Evolutionary conservation across 2,797 vertebrate species (phyloP), one percentile per base, ranked within the genome.

Genomic region (Cirrhinus mrigala): DNA sequence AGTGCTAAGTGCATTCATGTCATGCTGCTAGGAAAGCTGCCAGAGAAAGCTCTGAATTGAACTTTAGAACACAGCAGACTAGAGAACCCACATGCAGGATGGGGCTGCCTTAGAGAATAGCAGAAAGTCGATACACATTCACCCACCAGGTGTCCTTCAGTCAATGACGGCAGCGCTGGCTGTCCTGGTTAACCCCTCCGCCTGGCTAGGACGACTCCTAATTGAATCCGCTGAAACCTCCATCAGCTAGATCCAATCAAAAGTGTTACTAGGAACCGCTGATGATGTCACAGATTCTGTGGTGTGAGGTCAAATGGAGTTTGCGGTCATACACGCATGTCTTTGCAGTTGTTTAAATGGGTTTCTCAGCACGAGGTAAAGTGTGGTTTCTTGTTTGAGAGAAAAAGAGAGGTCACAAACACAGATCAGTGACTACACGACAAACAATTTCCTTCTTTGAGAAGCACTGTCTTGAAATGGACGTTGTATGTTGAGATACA

Each of bases 21-120:
- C 44, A 70, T 16, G 33, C 29, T 56, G 70, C 76, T 64, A 24
- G 44, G 62, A 62, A 62, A 71, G 60, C 46, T 82, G 76, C 54
- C 79, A 83, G 60, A 86, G 29, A 77, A 54, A 27, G 40, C 33
- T 70, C 33, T 37, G 44, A 76, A 87, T 74, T 62, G 46, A 44
- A 75, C 75, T 77, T 56, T 12, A 62, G 68, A 68, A 37, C 50
- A 82, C 24, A 56, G 56, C 37, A 62, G 48, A 48, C 68, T 54
- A 79, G 6, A 56, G 46, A 74, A 73, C 66, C 68, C 14, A 54
- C 76, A 77, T 50, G 48, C 50, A 71, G 44, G 52, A 82, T 66
- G 64, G 81, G 86, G 81, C 66, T 91, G 90, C 90, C 91, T 82
- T 79, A 88, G 82, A 83, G 82, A 86, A 77, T 91, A 89, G 89